Conservation (phyloP, 2,888 invertebrate genomes). For the Drosophila colorata region DNA sequence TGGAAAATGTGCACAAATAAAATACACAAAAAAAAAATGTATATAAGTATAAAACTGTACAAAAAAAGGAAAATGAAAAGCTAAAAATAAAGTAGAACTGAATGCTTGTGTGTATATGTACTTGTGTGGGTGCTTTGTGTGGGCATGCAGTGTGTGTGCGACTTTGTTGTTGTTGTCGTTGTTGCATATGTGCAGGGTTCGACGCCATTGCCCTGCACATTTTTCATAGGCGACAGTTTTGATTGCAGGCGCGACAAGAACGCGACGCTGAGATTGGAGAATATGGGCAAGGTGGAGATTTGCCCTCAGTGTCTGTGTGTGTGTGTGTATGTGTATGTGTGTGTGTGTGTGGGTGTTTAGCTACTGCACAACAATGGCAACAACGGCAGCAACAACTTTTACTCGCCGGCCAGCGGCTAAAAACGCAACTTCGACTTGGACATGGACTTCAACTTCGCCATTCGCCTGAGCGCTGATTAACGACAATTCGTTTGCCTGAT, state of each 20-base stretch:
- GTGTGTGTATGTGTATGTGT: slow-evolving; percentile 3
- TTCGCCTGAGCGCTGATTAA: slow-evolving; percentile 69
- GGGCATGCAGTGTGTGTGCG: slow-evolving; percentile 1
- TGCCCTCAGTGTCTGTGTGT: slow-evolving; percentile 11
- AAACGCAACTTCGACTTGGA: slow-evolving; percentile 30
- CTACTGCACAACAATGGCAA: slow-evolving; percentile 37
- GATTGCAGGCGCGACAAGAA: slow-evolving; percentile 61
- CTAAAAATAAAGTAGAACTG: slow-evolving; percentile 7
- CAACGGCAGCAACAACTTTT: slow-evolving; percentile 31
- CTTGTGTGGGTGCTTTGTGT: slow-evolving; percentile 9
- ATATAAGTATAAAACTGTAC: background rate
- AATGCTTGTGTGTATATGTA: slow-evolving; percentile 9
- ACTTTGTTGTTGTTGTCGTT: slow-evolving; percentile 12
- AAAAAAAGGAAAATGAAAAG: slow-evolving; percentile 9
- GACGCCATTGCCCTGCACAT: slow-evolving; percentile 76
- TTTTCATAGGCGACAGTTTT: slow-evolving; percentile 80
- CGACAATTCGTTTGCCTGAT: slow-evolving; percentile 81
- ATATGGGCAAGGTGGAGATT: slow-evolving; percentile 48
- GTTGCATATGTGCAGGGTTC: slow-evolving; percentile 44
- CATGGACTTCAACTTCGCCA: slow-evolving; percentile 49
- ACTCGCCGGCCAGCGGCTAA: slow-evolving; percentile 7
- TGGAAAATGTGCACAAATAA: slow-evolving; percentile 20
- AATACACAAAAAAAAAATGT: slow-evolving; percentile 3
- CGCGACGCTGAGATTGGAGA: slow-evolving; percentile 22
- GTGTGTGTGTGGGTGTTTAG: slow-evolving; percentile 35